Base-by-base conservation (phyloP, 2,888 invertebrate species). In the Meganola albula region DNA sequence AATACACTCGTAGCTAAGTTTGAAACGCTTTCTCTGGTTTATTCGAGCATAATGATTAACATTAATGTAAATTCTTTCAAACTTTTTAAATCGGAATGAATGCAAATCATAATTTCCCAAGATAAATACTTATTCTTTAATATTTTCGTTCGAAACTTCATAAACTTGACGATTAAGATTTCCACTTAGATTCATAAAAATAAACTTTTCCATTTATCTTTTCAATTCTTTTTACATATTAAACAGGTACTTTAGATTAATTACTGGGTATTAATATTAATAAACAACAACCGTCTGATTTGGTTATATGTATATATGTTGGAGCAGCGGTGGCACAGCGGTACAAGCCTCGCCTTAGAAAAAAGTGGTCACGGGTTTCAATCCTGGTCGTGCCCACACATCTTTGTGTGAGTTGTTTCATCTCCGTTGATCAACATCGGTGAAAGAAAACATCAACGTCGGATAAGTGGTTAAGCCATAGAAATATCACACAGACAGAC, bases 61-160 rank as follows among this genome's bases (percentile, higher is more conserved):
- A 78, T 78, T 78, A 77, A 77, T 79, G 77, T 75, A 80, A 82
- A 79, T 80, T 78, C 72, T 78, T 74, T 59, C 48, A 48, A 65
- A 74, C 63, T 76, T 73, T 61, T 60, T 62, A 65, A 72, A 77
- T 73, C 64, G 68, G 67, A 77, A 74, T 64, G 59, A 62, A 63
- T 38, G 36, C 34, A 29, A 48, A 48, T 48, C 30, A 58, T 56
- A 44, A 45, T 58, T 59, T 53, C 57, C 28, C 27, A 42, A 42
- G 55, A 58, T 48, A 55, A 50, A 37, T 37, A 40, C 41, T 53
- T 48, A 41, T 43, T 49, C 53, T 56, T 59, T 51, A 53, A 54
- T 54, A 55, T 56, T 59, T 44, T 43, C 44, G 39, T 50, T 56
- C 60, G 61, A 66, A 58, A 49, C 55, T 53, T 53, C 50, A 50